These are phyloP conservation scores for Sinocyclocheilus rhinocerous DNA, from an alignment of 2,113 vertebrate genomes.

Conservation along the genomic window DNA sequence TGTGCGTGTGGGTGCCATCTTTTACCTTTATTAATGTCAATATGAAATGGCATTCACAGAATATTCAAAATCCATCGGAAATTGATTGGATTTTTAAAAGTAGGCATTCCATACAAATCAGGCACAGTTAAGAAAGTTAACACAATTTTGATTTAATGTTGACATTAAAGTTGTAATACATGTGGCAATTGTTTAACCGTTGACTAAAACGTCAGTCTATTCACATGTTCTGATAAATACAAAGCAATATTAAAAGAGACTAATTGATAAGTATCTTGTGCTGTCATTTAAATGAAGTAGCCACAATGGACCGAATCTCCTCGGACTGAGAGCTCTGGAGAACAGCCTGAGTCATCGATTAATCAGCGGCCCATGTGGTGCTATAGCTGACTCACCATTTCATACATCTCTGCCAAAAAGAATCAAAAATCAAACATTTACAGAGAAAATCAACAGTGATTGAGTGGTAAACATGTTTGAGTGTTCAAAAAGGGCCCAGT, in stretches of 20 bases:
- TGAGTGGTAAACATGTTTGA: constrained; percentile 9
- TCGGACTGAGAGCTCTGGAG: constrained; percentile 7
- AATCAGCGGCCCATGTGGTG: constrained; percentile 16
- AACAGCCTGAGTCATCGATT: constrained; percentile 47
- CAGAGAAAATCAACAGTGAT: constrained; percentile 12
- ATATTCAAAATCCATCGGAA: background rate
- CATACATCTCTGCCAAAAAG: constrained; percentile 3
- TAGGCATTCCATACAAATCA: background rate
- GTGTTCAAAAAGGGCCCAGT: background rate
- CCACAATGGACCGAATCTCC: constrained; percentile 38
- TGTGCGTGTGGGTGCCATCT: background rate
- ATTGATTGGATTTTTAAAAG: background rate
- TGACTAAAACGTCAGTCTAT: constrained; percentile 35
- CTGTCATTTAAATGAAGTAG: constrained; percentile 23
- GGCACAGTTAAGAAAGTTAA: background rate
- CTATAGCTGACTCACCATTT: constrained; percentile 48
- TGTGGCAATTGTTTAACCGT: background rate
- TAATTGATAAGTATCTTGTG: constrained; percentile 29
- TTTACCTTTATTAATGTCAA: constrained; percentile 1
- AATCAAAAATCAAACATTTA: background rate
- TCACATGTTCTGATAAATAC: constrained; percentile 40
- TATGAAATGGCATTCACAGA: background rate
- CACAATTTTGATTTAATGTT: no score
- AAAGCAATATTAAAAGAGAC: background rate
- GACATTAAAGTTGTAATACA: no score